These are phyloP conservation scores for Epizoanthus fatuus DNA, from an alignment of 92 coral and sea anemone genomes.

Conservation along the genomic window DNA sequence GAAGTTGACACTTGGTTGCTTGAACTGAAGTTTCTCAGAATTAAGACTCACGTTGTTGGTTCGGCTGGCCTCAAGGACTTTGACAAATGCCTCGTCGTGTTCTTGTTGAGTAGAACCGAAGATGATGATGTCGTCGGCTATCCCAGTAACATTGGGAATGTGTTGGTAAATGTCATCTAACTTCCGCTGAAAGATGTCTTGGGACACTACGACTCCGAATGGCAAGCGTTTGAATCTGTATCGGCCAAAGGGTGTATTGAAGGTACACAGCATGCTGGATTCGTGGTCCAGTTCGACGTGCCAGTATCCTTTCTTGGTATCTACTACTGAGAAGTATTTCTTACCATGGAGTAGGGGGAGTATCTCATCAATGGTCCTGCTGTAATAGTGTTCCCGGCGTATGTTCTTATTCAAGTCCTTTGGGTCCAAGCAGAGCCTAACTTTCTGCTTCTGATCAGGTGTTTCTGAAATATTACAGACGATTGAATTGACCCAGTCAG, in stretches of 20 bases:
- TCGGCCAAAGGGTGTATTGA: background rate
- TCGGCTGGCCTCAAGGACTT: conserved; percentile 54
- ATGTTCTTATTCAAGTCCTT: too few relatives aligned
- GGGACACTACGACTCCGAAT: conserved; percentile 25
- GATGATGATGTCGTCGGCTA: conserved; percentile 71
- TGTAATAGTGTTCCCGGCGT: too few relatives aligned
- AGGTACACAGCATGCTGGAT: too few relatives aligned
- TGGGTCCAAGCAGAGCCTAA: too few relatives aligned
- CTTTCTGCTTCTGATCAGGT: background rate
- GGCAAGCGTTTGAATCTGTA: conserved; percentile 61
- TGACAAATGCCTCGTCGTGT: conserved; percentile 69
- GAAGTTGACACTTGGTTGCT: too few relatives aligned
- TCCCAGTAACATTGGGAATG: conserved; percentile 29
- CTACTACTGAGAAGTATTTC: too few relatives aligned
- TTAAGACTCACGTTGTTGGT: conserved; percentile 71
- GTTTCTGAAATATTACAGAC: background rate
- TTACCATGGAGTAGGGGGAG: too few relatives aligned
- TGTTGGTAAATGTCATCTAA: background rate
- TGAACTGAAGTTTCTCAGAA: conserved; percentile 66
- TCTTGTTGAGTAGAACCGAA: conserved; percentile 56
- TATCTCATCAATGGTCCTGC: too few relatives aligned
- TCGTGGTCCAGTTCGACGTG: too few relatives aligned
- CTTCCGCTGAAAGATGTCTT: too few relatives aligned
- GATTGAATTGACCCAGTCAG: conserved; percentile 3
- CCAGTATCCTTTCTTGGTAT: too few relatives aligned